Base-by-base conservation (phyloP, 2,113 vertebrate genomes). In the Furnarius figulus region DNA sequence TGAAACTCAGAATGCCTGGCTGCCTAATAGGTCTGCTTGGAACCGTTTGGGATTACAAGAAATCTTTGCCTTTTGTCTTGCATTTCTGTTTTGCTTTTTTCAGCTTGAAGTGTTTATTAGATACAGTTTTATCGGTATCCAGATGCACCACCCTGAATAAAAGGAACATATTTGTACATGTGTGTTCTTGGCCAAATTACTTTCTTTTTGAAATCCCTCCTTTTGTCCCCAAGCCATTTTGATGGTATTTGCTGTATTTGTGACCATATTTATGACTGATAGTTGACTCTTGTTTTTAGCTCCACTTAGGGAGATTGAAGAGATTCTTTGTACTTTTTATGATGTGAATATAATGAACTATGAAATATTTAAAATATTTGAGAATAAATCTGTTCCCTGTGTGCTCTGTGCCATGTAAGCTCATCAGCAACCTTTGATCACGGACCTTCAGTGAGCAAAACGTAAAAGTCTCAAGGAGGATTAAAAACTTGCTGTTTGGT, bases 331-430 rank as follows among this genome's bases (percentile, higher is more conserved):
- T 70, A 56, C 25, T 70, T 86, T 35, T 40, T 73, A 37, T 53
- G 35, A 50, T 37, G 24, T 70, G 23, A 90, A 73, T 93, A 46
- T 52, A 89, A 61, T 47, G 25, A 67, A 67, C 79, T 50, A 55
- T 70, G 21, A 93, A 96, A 77, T 84, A 89, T 50, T 93, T 49
- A 73, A 91, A 87, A 77, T 73, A 75, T 67, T 89, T 85, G n/a
- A 67, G 44, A 78, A 62, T 24, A 85, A 67, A 71, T 67, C 20
- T 58, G 28, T 87, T 85, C 81, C 55, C 65, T 49, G 0, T 0
- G 0, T 70, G 59, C 55, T 85, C 74, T 5, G 2, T 93, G 63
- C 87, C 40, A 0, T 19, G 40, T 70, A 44, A 71, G 56, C 78
- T 87, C 63, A 58, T 85, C 73, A 37, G 28, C 87, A 67, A 31